Evolutionary conservation across 1,140 invertebrate genomes (phyloP).

Genomic region (Drosophila lini): DNA sequence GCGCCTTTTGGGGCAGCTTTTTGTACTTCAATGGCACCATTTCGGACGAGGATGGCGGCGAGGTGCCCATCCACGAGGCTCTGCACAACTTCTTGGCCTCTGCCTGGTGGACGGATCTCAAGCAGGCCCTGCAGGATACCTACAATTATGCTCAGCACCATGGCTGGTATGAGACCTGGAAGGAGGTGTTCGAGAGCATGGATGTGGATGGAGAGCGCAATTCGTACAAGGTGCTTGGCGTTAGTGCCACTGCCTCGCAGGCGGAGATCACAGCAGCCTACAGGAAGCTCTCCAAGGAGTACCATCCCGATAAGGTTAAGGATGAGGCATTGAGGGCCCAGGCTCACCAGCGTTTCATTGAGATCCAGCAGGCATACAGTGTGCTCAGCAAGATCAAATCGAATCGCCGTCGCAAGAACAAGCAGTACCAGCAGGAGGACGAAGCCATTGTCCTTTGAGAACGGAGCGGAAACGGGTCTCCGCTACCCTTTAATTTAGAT

Average conservation of each 20-base stretch:
- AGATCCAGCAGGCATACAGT: slow-evolving; percentile 97
- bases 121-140: slow-evolving; percentile 90
- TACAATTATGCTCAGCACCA: slow-evolving; percentile 91
- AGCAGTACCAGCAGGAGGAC: slow-evolving; percentile 85
- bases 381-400: slow-evolving; percentile 93
- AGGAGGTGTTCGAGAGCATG: slow-evolving; percentile 92
- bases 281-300: slow-evolving; percentile 92
- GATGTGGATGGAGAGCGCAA: slow-evolving; percentile 96
- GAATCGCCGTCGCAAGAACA: slow-evolving; percentile 89
- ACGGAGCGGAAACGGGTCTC: neutral
- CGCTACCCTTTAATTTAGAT: neutral
- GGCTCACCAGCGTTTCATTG: slow-evolving; percentile 95
- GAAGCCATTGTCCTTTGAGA: slow-evolving; percentile 61
- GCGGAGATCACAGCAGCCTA: slow-evolving; percentile 93
- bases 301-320: slow-evolving; percentile 96
- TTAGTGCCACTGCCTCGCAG: slow-evolving; percentile 91
- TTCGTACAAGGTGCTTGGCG: slow-evolving; percentile 93
- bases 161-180: slow-evolving; percentile 94
- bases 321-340: slow-evolving; percentile 87
- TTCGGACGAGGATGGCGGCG: slow-evolving; percentile 93
- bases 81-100: slow-evolving; percentile 95
- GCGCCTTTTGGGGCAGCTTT: slow-evolving; percentile 90
- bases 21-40: slow-evolving; percentile 96
- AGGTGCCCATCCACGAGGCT: slow-evolving; percentile 94
- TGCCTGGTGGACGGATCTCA: slow-evolving; percentile 91